phyloP scores from a whole-genome alignment of 2,888 invertebrate genomes.

The Drosophila leonis region DNA sequence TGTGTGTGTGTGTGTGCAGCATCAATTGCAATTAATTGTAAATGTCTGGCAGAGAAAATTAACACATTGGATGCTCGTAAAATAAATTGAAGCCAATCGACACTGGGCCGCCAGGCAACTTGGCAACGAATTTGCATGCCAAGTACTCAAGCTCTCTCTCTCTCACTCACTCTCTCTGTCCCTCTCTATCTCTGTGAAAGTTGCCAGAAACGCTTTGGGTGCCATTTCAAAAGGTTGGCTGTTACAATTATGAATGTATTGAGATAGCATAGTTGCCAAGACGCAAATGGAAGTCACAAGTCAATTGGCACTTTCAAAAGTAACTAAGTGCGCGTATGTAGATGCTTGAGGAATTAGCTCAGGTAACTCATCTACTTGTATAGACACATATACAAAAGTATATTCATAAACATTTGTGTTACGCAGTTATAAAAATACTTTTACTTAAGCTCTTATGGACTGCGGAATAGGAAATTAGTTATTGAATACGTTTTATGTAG shows the following conservation, averaged over 20 bases:
- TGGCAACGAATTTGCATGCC: constrained; percentile 53
- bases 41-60: constrained; percentile 66
- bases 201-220: constrained; percentile 44
- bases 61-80: constrained; percentile 56
- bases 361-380: not conserved
- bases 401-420: no score
- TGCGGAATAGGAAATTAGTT: no score
- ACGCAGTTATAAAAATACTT: no score
- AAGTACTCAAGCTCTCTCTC: constrained; percentile 15
- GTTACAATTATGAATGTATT: constrained; percentile 42
- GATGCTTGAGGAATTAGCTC: not conserved
- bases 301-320: not conserved
- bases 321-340: not conserved
- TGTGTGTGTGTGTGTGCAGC: constrained; percentile 8
- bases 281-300: not conserved
- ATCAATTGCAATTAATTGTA: constrained; percentile 69
- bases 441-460: no score
- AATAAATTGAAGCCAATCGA: constrained; percentile 54
- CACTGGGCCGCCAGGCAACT: constrained; percentile 26
- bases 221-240: constrained; percentile 15
- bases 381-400: no score
- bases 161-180: not conserved
- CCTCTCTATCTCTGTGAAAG: constrained; percentile 4
- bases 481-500: no score
- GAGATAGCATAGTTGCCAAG: constrained; percentile 17